These are phyloP conservation scores for Onychostoma macrolepis DNA, from an alignment of 2,113 vertebrate genomes.

Conservation along the genomic window DNA sequence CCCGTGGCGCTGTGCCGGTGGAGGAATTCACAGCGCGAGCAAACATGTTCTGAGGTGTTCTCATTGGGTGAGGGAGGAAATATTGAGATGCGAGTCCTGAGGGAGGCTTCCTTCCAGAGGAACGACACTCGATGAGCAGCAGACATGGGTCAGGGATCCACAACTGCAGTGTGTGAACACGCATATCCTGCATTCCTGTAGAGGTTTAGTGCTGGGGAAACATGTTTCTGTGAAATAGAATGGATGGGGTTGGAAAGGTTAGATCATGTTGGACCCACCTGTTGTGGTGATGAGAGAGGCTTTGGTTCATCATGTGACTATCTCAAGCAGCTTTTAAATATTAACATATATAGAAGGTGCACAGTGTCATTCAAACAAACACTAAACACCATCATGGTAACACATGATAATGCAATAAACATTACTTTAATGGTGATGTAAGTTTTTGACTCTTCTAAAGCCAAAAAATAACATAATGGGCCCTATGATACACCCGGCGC, in stretches of 20 bases:
- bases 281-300: background rate
- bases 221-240: background rate
- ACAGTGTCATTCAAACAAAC: too few species aligned
- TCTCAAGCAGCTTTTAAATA: too few species aligned
- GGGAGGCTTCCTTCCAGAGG: background rate
- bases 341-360: too few species aligned
- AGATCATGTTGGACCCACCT: background rate
- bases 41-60: slow-evolving; percentile 31
- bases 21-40: slow-evolving; percentile 22
- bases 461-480: too few species aligned
- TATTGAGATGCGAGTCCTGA: slow-evolving; percentile 19
- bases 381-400: too few species aligned
- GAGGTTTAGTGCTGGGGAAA: background rate
- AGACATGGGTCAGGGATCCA: background rate
- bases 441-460: too few species aligned
- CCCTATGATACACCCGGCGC: too few species aligned
- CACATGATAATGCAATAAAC: too few species aligned
- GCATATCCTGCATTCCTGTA: background rate
- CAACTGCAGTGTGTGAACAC: background rate
- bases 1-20: slow-evolving; percentile 32
- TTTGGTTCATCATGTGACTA: too few species aligned
- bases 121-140: background rate
- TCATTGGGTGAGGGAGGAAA: slow-evolving; percentile 23
- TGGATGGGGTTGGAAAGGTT: background rate
- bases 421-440: too few species aligned